A percentile compares a stretch with the other conserved stretches of the same genome.
Evolutionary conservation across 2,888 invertebrate species (phyloP).

Genomic region (Xanthia togata): DNA sequence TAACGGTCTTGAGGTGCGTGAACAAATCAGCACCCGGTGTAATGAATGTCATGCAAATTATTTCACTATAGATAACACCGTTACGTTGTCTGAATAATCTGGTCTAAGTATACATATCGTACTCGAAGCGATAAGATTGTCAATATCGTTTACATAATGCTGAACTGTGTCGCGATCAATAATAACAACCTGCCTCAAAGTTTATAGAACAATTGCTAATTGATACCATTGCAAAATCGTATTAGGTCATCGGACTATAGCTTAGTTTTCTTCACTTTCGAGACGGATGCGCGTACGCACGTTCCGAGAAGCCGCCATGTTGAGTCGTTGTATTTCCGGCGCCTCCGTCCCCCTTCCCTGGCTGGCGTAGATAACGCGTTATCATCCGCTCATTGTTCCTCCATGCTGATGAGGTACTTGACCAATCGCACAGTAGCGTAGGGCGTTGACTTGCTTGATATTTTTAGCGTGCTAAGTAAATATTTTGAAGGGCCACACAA

Average conservation of each 20-base stretch:
- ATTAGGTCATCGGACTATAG: conserved; percentile 60
- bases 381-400: conserved; percentile 90
- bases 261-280: conserved; percentile 70
- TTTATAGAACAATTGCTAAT: conserved; percentile 37
- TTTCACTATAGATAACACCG: conserved; percentile 60
- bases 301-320: conserved; percentile 82
- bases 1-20: conserved; percentile 32
- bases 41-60: conserved; percentile 60
- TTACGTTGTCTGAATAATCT: conserved; percentile 58
- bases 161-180: conserved; percentile 34
- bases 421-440: conserved; percentile 76
- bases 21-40: conserved; percentile 49
- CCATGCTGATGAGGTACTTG: conserved; percentile 82
- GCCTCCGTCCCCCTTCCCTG: conserved; percentile 74
- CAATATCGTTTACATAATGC: conserved; percentile 55
- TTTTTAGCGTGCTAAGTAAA: conserved; percentile 74
- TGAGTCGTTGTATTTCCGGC: conserved; percentile 82
- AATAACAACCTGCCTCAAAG: conserved; percentile 39
- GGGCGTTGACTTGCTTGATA: conserved; percentile 83
- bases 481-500: conserved; percentile 61
- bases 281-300: conserved; percentile 75
- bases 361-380: conserved; percentile 85
- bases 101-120: conserved; percentile 42
- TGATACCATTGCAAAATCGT: conserved; percentile 51
- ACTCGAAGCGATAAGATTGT: conserved; percentile 60